These are phyloP conservation scores for Mamestra brassicae DNA, from an alignment of 2,888 invertebrate genomes.

Conservation along the genomic window DNA sequence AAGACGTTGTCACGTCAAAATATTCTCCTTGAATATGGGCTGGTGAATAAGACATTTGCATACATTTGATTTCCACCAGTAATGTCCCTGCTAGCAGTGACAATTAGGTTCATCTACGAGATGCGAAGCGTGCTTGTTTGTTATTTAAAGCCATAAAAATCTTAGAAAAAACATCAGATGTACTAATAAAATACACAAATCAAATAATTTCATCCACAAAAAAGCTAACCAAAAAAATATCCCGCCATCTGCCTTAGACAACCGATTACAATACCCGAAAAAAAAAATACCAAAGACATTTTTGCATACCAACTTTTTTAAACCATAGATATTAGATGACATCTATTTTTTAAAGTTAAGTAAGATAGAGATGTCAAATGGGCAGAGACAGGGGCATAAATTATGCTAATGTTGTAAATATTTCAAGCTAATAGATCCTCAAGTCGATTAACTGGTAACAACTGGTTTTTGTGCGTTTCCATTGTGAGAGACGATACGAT, in stretches of 20 bases:
- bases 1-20: too few relatives aligned
- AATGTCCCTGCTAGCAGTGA: too few relatives aligned
- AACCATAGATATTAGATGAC: conserved; percentile 46
- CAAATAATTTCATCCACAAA: neutral
- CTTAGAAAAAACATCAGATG: neutral
- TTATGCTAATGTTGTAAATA: conserved; percentile 84
- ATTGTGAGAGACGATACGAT: conserved; percentile 30
- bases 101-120: too few relatives aligned
- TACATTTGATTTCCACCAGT: too few relatives aligned
- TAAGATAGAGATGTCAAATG: conserved; percentile 78
- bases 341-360: conserved; percentile 58
- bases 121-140: too few relatives aligned
- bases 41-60: too few relatives aligned
- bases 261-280: conserved; percentile 25
- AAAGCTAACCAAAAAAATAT: neutral
- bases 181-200: neutral
- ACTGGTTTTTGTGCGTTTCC: conserved; percentile 69
- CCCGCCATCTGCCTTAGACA: conserved; percentile 18
- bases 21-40: too few relatives aligned
- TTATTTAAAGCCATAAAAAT: neutral
- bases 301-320: conserved; percentile 50
- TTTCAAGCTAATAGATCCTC: conserved; percentile 83
- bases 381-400: conserved; percentile 74
- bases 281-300: conserved; percentile 36
- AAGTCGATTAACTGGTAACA: conserved; percentile 69